These are phyloP conservation scores for Thalassarche chlororhynchos DNA, from an alignment of 2,113 vertebrate species.

Conservation along the genomic window DNA sequence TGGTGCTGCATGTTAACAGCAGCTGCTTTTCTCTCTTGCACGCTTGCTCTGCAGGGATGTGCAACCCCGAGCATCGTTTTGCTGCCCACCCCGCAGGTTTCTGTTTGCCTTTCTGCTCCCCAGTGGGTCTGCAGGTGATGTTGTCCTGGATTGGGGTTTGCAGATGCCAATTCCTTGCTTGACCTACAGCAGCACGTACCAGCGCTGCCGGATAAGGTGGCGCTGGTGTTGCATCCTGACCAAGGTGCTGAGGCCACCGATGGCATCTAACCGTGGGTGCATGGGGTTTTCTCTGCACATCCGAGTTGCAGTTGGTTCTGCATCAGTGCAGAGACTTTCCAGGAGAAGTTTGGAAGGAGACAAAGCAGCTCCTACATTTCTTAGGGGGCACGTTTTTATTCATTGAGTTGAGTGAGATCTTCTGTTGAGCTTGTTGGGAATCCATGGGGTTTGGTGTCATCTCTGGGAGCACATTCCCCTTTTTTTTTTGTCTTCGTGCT, in stretches of 20 bases:
- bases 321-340: accelerated
- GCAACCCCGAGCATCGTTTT: accelerated
- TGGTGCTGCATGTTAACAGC: not conserved
- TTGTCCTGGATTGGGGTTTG: not conserved
- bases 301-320: not conserved
- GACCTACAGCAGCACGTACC: accelerated
- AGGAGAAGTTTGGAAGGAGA: not conserved
- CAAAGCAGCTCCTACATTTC: not conserved
- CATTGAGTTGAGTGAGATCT: not conserved
- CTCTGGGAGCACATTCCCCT: not conserved
- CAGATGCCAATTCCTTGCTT: accelerated
- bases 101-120: not conserved
- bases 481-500: not conserved
- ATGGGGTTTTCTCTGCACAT: accelerated
- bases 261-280: not conserved
- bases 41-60: not conserved
- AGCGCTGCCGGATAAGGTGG: accelerated
- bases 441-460: not conserved
- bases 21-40: not conserved
- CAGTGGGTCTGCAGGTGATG: not conserved
- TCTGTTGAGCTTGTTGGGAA: not conserved
- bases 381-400: not conserved
- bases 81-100: not conserved
- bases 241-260: not conserved
- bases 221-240: not conserved